Conservation (phyloP, 2,888 invertebrate species). For the Papilio gigon region DNA sequence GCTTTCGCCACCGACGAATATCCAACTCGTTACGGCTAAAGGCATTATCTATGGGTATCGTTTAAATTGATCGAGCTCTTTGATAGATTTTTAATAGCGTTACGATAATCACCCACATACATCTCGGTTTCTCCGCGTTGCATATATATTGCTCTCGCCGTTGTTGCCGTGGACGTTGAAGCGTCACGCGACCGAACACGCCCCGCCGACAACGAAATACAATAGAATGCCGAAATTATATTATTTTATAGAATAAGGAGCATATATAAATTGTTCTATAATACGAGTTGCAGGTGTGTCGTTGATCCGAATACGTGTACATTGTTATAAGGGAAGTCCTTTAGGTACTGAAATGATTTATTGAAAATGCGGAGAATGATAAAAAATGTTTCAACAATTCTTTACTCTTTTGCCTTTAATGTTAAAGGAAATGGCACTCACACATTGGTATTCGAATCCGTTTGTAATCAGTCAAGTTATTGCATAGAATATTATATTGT, state of each 20-base stretch:
- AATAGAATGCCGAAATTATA: slow-evolving; percentile 53
- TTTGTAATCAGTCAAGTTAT: no score
- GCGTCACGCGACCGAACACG: slow-evolving; percentile 52
- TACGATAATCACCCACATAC: slow-evolving; percentile 53
- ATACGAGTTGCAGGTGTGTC: background rate
- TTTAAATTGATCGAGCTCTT: slow-evolving; percentile 52
- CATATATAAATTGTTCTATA: slow-evolving; percentile 38
- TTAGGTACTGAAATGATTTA: slow-evolving; percentile 20
- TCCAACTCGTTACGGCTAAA: slow-evolving; percentile 45
- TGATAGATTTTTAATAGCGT: slow-evolving; percentile 53
- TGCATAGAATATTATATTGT: no score
- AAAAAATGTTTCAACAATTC: no score
- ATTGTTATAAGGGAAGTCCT: background rate
- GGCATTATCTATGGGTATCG: slow-evolving; percentile 49
- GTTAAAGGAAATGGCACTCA: no score
- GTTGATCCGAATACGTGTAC: background rate
- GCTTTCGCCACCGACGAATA: slow-evolving; percentile 50
- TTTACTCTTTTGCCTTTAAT: no score
- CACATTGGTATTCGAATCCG: no score
- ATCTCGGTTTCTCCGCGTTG: slow-evolving; percentile 55
- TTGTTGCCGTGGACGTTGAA: slow-evolving; percentile 44
- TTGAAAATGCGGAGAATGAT: no score
- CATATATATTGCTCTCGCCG: slow-evolving; percentile 43
- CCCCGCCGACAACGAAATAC: slow-evolving; percentile 56
- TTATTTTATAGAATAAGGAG: slow-evolving; percentile 23